Base-by-base conservation (phyloP, 2,797 vertebrate genomes). In the Bradypodion pumilum region DNA sequence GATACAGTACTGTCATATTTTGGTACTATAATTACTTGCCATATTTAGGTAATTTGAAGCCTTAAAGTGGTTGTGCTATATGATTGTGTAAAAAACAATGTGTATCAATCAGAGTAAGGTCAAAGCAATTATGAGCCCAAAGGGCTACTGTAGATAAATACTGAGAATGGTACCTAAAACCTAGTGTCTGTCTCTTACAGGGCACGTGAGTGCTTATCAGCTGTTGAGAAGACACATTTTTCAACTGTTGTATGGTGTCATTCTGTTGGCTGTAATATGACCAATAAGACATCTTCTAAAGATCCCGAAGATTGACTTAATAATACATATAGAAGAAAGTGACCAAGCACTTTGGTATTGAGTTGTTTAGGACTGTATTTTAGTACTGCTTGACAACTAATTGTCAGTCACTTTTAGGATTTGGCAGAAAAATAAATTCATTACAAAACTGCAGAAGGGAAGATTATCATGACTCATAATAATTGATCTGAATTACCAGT, bases 381-480 rank as follows among this genome's bases (percentile, higher is more conserved):
- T 5, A 21, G 23, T 16, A 37, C 21, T 1, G 15, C 35, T 40
- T 21, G 8, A 21, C 40, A 69, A 63, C 7, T 16, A 13, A n/a
- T 65, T 25, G 60, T n/a, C 13, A 19, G 6, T 69, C 21, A 37
- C 35, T 32, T 49, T 29, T 74, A 0, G 52, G 40, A 2, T 84
- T 42, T 75, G 60, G 2, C 21, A 74, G 73, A 69, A 29, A 85
- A 85, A 62, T n/a, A 5, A 62, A 35, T 84, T 44, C 59, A 76
- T 74, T 87, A 25, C 78, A 35, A 23, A 44, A 27, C 59, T 44
- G n/a, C 52, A 5, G 40, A 81, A 72, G 81, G 12, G 78, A n/a
- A 65, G 80, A 63, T 87, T 86, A 32, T 0, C 74, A 42, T 49
- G 81, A 80, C 81, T 21, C 80, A 52, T 88, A 90, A 78, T 70